Evolutionary conservation across 1,140 invertebrate species (phyloP).

Genomic region (Sesamia nonagrioides): DNA sequence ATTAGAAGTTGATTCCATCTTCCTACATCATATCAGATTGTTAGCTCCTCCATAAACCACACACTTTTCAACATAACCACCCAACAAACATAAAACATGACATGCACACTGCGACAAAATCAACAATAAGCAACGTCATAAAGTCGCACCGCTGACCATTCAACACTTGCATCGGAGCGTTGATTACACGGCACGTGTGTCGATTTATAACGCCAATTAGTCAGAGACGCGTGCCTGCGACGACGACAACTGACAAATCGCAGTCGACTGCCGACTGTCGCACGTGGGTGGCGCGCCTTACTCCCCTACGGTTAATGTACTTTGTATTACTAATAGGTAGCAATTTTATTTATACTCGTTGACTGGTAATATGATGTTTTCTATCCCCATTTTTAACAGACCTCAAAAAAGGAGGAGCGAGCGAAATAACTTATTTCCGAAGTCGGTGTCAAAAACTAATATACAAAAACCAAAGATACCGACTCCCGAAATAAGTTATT

Average conservation of each 20-base stretch:
- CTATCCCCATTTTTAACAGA: background rate
- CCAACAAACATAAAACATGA: background rate
- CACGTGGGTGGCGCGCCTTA: conserved; percentile 70
- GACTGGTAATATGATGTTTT: background rate
- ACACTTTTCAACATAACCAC: background rate
- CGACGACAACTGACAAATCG: conserved; percentile 82
- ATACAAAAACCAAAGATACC: too few species aligned
- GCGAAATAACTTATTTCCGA: too few species aligned
- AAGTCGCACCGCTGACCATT: conserved; percentile 55
- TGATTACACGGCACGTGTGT: conserved; percentile 74
- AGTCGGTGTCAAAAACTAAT: too few species aligned
- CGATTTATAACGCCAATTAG: conserved; percentile 85
- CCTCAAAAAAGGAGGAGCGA: too few species aligned
- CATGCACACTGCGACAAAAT: conserved; percentile 20
- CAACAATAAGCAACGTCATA: conserved; percentile 45
- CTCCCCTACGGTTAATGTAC: conserved; percentile 47
- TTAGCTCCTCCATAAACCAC: background rate
- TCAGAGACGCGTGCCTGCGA: conserved; percentile 73
- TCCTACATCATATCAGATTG: background rate
- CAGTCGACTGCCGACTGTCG: conserved; percentile 72
- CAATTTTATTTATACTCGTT: conserved; percentile 31
- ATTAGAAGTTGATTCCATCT: background rate
- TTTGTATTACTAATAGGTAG: conserved; percentile 43
- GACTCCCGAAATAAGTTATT: too few species aligned
- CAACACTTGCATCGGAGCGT: conserved; percentile 67